Base-by-base conservation (phyloP, 2,113 vertebrate genomes). In the Ellobius talpinus region DNA sequence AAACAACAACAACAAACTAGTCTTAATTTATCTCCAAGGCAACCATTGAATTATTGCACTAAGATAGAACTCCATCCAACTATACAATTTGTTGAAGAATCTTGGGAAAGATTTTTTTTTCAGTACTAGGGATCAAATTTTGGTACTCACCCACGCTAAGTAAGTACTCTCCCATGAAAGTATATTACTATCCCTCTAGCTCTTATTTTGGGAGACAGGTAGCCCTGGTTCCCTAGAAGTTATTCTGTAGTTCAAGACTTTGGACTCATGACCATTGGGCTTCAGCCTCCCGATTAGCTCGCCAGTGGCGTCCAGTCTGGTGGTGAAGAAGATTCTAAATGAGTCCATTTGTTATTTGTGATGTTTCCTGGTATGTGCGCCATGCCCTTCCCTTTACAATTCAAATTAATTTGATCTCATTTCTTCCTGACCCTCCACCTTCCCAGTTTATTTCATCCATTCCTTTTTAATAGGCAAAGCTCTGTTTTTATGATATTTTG, bases 361-460 rank as follows among this genome's bases (percentile, higher is more conserved):
- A 47, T 86, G 33, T 95, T 97, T 96, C 42, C 45, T 95, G 61
- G 86, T 81, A 78, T 93, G 72, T 95, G 92, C 68, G 73, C 31
- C 90, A 61, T 24, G 65, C 76, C 31, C 12, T 39, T 93, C 33
- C 42, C 19, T 61, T 31, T 21, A 81, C 26, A 52, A 10, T 72
- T 96, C 90, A 95, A 96, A 19, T 26, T 73, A 47, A 47, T 81
- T 87, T 96, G 39, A 90, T 94, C 72, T 73, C 61, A 66, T 11
- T 96, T 33, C 52, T 95, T 92, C 76, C 17, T 74, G 45, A 94
- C 1, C 23, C 89, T 9, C 24, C 33, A 68, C 39, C n/a, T 52
- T 72, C 5, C 55, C 26, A 26, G 76, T 92, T 84, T 90, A 45
- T 90, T 45, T 39, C 81, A 42, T 24, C 58, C n/a, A 91, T 97